phyloP scores from a whole-genome alignment of 2,113 vertebrate species.

The Lepus americanus region DNA sequence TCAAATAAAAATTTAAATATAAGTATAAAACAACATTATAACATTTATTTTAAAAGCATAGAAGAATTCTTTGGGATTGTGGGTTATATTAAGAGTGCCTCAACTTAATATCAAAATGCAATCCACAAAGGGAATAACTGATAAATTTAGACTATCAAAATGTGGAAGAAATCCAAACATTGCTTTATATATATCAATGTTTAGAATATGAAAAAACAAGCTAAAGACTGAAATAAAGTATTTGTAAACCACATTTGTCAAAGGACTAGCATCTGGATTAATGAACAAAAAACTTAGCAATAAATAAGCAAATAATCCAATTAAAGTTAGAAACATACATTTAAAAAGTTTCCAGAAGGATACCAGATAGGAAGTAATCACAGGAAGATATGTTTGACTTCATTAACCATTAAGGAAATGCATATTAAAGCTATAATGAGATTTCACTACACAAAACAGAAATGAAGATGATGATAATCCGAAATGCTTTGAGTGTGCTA shows the following conservation, averaged over 20 bases:
- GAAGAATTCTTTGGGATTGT: neutral
- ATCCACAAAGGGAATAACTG: neutral
- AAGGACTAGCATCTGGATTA: neutral
- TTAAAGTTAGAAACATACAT: neutral
- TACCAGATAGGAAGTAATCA: neutral
- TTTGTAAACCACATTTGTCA: neutral
- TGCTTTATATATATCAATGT: neutral
- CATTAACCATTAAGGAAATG: neutral
- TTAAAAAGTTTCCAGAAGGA: neutral
- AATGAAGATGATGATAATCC: neutral
- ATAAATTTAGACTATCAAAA: neutral
- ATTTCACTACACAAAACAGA: neutral
- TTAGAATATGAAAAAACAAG: neutral
- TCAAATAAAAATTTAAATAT: too few species aligned
- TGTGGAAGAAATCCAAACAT: neutral
- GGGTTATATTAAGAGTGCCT: neutral
- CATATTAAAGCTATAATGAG: slow-evolving; percentile 9
- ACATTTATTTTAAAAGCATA: too few species aligned
- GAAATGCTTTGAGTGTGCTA: neutral
- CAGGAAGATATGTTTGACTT: neutral
- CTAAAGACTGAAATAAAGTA: neutral
- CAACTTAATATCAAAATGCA: neutral
- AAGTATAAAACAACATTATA: too few species aligned
- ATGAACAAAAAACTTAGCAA: neutral
- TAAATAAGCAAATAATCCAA: neutral